A percentile compares a stretch with the other conserved stretches of the same genome.
Conservation (phyloP, 2,888 invertebrate species). For the Zhuqinia jingwanae region DNA sequence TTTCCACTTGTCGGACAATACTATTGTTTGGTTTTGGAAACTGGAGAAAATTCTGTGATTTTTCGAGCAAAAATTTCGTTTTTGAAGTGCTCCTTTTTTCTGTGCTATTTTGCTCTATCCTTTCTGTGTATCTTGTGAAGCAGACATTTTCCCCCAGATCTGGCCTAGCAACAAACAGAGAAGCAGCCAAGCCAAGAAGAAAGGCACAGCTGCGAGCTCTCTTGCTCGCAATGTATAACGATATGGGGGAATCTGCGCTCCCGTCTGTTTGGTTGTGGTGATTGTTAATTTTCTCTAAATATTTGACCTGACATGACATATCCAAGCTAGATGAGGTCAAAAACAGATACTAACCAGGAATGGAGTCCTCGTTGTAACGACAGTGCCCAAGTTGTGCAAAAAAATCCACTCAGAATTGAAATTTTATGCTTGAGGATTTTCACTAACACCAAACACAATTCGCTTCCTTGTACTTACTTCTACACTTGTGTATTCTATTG, state of each 20-base stretch:
- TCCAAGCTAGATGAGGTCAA: slow-evolving; percentile 73
- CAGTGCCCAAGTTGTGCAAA: slow-evolving; percentile 74
- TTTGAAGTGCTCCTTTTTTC: slow-evolving; percentile 46
- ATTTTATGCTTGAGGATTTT: slow-evolving; percentile 78
- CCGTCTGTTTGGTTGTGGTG: slow-evolving; percentile 26
- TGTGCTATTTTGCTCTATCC: slow-evolving; percentile 41
- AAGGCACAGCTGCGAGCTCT: slow-evolving; percentile 57
- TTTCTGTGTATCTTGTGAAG: slow-evolving; percentile 54
- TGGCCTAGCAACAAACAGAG: slow-evolving; percentile 66
- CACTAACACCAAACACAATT: slow-evolving; percentile 77
- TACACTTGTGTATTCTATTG: slow-evolving; percentile 65
- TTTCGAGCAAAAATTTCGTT: slow-evolving; percentile 45
- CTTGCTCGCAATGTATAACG: slow-evolving; percentile 57
- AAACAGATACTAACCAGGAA: slow-evolving; percentile 77
- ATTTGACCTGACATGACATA: slow-evolving; percentile 71
- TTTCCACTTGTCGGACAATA: slow-evolving; percentile 20
- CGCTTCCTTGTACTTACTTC: slow-evolving; percentile 67
- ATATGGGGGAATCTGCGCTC: slow-evolving; percentile 69
- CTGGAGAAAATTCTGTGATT: slow-evolving; percentile 48
- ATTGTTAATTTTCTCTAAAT: slow-evolving; percentile 48
- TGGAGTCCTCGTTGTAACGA: slow-evolving; percentile 74
- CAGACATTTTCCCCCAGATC: slow-evolving; percentile 71
- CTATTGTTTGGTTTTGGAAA: slow-evolving; percentile 24
- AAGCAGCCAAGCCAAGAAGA: slow-evolving; percentile 53
- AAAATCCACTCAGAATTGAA: slow-evolving; percentile 78